Evolutionary conservation across 1,140 invertebrate species (phyloP), one percentile per base, ranked within the genome.

Genomic region (Pachyrhynchus sulphureomaculatus): DNA sequence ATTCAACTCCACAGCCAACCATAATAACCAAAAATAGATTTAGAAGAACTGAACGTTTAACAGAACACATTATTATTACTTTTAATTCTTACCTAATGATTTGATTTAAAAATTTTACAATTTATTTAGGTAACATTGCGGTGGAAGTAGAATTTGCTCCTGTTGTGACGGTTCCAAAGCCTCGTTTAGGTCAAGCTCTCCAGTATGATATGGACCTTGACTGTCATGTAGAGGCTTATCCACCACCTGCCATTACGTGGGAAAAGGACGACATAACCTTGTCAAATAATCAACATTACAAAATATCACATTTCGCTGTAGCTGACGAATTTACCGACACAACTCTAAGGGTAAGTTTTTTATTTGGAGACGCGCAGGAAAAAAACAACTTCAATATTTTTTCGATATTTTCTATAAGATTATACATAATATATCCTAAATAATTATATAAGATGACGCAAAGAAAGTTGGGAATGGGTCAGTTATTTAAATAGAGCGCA

Each of bases 171-270:
- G 89, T 92, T 12, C 88, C 90, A 0, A 80, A 89, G 41, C 90
- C 90, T 0, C 81, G 90, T 10, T 78, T 95, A 13, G 90, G 90
- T 17, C 88, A 96, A 82, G 93, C 93, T 3, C 75, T 95, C 4
- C 91, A 93, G 73, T 95, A 93, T 68, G 91, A 95, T 67, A 93
- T 93, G 88, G 92, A 96, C 72, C 73, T 96, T 54, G 91, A 94
- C 69, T 96, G 93, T 71, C 91, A 93, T 70, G 88, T 96, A 2
- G 92, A 95, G 77, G 92, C 93, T 0, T 96, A 94, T 77, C 93
- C 93, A 6, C 90, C 90, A 13, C 92, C 93, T 4, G 89, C 90
- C 0, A 92, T 95, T 52, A 81, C 84, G 2, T 96, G 93, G 93
- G 72, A 90, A 4, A 94, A 95, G 75, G 90, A 93, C 67, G 88